A percentile compares a stretch with the other conserved stretches of the same genome.
Evolutionary conservation across 2,888 invertebrate genomes (phyloP).

Genomic region (Lissonota sp.): DNA sequence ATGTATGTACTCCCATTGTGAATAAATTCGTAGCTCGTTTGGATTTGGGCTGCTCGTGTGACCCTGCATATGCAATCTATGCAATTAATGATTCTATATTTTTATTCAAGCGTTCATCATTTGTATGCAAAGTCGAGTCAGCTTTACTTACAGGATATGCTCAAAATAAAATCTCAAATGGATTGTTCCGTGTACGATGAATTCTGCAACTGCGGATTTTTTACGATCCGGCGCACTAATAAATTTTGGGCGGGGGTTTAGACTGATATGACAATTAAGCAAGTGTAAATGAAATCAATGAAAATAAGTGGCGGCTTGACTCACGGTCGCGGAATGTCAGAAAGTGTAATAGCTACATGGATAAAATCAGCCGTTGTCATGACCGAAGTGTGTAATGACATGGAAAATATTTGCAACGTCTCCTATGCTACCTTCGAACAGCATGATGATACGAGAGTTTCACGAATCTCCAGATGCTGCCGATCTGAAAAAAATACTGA

Average conservation of each 20-base stretch:
- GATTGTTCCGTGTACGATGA: constrained; percentile 67
- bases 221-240: constrained; percentile 66
- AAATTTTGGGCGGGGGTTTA: constrained; percentile 66
- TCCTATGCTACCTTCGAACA: constrained; percentile 72
- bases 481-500: constrained; percentile 30
- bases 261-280: too few species aligned
- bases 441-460: constrained; percentile 74
- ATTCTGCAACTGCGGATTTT: constrained; percentile 61
- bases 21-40: constrained; percentile 28
- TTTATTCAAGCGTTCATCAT: constrained; percentile 71
- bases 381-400: constrained; percentile 68
- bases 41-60: constrained; percentile 72
- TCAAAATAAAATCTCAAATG: constrained; percentile 66
- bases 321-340: constrained; percentile 70
- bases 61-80: constrained; percentile 69
- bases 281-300: constrained; percentile 70
- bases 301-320: constrained; percentile 72
- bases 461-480: constrained; percentile 71
- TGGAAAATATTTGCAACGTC: constrained; percentile 71
- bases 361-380: constrained; percentile 70
- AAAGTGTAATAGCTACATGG: too few species aligned
- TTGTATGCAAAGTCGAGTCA: constrained; percentile 71
- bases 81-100: constrained; percentile 65
- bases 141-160: constrained; percentile 74
- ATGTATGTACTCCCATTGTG: too few species aligned